Base-by-base conservation (phyloP, 2,113 vertebrate genomes). In the Egretta garzetta region DNA sequence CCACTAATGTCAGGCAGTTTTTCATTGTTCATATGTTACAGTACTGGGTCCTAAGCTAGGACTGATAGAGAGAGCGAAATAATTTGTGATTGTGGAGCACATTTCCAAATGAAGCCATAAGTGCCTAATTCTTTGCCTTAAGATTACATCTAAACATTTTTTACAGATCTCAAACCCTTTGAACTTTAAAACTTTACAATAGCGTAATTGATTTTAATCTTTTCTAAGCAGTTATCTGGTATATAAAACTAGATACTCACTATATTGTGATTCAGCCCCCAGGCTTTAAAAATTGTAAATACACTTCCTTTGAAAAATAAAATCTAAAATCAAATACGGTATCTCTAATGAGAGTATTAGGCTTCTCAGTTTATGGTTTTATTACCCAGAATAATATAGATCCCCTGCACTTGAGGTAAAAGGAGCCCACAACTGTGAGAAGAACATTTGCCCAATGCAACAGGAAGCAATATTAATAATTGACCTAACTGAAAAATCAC, bases 111-210 rank as follows among this genome's bases (percentile, higher is more conserved):
- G n/a, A 90, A 93, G 53, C 26, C 8, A 3, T 80, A 49, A 93
- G 62, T 75, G 33, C 52, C 35, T 77, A 93, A 81, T 91, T 91
- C 73, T 87, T 94, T 92, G 22, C 70, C 32, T 91, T 70, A 83
- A 79, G 86, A 94, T 97, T 87, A 80, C 70, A 96, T 95, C 95
- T 95, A 53, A 87, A 97, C 77, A 89, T 45, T 79, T 95, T 87
- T 84, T 43, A 89, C 73, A 94, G 24, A 87, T 94, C 91, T 91
- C 75, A 89, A 73, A 43, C 58, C 32, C 79, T 94, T 92, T 90
- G 84, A 96, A 95, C 81, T 95, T 90, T 80, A 82, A 80, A 94
- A 64, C 35, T 89, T 87, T 76, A 93, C 86, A 96, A 91, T 82
- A 87, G 77, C 53, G 55, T 82, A 91, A 89, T 53, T 94, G 79